These are phyloP conservation scores for Seriola dumerili DNA, from an alignment of 2,113 vertebrate species.

Conservation along the genomic window DNA sequence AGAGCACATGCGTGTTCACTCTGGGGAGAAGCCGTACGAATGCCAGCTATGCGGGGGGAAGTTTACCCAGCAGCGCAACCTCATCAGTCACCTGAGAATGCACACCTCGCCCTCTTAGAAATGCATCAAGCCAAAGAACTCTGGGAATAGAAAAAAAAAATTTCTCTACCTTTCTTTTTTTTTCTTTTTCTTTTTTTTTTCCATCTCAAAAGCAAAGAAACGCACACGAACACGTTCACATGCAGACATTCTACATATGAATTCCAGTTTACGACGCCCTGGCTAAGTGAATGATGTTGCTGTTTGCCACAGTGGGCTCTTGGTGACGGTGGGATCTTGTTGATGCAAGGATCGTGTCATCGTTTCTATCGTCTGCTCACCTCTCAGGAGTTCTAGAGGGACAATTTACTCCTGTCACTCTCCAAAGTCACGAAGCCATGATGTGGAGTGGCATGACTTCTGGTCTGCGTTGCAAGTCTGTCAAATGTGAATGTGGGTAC, in stretches of 20 bases:
- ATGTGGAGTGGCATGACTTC: constrained; percentile 65
- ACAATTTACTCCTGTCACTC: constrained; percentile 65
- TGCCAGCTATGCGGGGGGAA: constrained; percentile 99
- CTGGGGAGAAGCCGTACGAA: constrained; percentile 99
- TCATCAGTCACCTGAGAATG: constrained; percentile 99
- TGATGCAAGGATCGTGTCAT: constrained; percentile 58
- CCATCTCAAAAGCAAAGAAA: constrained; percentile 77
- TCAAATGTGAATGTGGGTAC: constrained; percentile 82
- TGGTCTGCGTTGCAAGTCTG: constrained; percentile 64
- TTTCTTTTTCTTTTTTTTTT: constrained; percentile 25
- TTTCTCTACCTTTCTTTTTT: constrained; percentile 59
- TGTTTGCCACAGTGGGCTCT: constrained; percentile 66
- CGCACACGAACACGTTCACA: constrained; percentile 72
- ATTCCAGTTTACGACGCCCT: constrained; percentile 69
- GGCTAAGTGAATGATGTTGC: constrained; percentile 71
- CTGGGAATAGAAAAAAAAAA: constrained; percentile 74
- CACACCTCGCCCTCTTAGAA: constrained; percentile 96
- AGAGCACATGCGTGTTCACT: constrained; percentile 99
- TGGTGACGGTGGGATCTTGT: constrained; percentile 63
- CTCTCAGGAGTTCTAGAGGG: constrained; percentile 78
- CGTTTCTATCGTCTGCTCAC: constrained; percentile 64
- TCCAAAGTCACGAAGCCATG: constrained; percentile 77
- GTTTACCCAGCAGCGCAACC: constrained; percentile 99
- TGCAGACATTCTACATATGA: constrained; percentile 55
- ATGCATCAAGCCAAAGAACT: constrained; percentile 92